Conservation (phyloP, 2,113 vertebrate species). For the Oncorhynchus nerka region DNA sequence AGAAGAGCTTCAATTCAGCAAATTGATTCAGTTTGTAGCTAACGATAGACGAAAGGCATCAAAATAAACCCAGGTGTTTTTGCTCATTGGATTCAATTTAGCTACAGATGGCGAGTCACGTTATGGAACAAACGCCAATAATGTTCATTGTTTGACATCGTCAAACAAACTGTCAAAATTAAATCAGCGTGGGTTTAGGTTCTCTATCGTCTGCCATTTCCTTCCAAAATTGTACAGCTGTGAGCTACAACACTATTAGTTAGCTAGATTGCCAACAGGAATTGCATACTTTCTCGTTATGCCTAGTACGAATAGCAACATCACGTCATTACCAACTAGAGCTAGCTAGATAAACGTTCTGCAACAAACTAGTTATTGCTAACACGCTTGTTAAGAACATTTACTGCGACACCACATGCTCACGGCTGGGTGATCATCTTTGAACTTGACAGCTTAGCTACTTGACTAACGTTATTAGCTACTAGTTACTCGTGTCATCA, state of each 20-base stretch:
- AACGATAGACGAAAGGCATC: too few relatives aligned
- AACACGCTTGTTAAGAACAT: neutral
- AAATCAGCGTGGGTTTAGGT: too few relatives aligned
- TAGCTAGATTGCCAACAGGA: neutral
- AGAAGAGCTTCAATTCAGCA: neutral
- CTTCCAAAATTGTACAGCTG: too few relatives aligned
- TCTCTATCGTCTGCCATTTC: too few relatives aligned
- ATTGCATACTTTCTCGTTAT: neutral
- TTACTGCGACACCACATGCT: neutral
- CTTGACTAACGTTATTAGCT: neutral
- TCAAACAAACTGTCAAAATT: too few relatives aligned
- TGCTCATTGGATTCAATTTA: too few relatives aligned
- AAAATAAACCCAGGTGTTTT: too few relatives aligned
- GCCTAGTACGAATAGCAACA: neutral
- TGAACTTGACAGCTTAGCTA: neutral
- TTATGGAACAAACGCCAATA: too few relatives aligned
- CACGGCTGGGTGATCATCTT: neutral
- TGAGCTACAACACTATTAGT: neutral
- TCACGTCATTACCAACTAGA: too few relatives aligned
- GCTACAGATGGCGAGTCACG: too few relatives aligned
- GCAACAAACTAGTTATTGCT: slow-evolving; percentile 1
- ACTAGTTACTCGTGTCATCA: neutral
- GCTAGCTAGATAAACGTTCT: neutral
- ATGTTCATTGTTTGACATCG: too few relatives aligned
- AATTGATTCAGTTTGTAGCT: too few relatives aligned